phyloP scores from a whole-genome alignment of 2,113 vertebrate genomes.

The Leptosomus discolor region DNA sequence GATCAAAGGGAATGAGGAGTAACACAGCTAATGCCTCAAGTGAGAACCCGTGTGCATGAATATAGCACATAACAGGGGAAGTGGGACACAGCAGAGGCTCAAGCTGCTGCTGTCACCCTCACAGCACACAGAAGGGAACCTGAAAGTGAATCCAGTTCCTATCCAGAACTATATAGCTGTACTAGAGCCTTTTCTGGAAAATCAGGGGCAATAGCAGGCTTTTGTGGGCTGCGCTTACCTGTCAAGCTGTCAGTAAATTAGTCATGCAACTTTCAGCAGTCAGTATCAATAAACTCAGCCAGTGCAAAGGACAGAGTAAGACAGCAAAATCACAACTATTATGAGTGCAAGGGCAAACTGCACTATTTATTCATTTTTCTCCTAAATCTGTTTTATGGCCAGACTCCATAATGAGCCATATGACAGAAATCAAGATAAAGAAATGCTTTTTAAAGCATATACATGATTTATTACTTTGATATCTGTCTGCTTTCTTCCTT shows the following conservation, averaged over 20 bases:
- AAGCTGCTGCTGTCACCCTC: not conserved
- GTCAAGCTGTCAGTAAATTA: not conserved
- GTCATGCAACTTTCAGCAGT: not conserved
- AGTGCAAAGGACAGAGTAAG: not conserved
- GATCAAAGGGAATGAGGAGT: not conserved
- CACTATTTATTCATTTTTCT: not conserved
- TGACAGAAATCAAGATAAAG: constrained; percentile 34
- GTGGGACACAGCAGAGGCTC: not conserved
- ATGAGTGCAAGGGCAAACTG: not conserved
- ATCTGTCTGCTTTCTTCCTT: not conserved
- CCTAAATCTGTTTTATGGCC: not conserved
- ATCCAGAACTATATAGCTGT: not conserved
- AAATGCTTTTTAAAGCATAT: constrained; percentile 14
- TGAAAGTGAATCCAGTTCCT: not conserved
- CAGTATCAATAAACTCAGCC: not conserved
- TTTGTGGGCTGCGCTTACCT: not conserved
- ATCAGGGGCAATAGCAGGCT: not conserved
- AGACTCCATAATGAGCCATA: not conserved
- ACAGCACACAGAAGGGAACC: not conserved
- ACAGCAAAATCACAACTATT: not conserved
- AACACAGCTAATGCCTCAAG: not conserved
- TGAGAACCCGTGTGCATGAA: not conserved
- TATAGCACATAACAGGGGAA: fast-evolving
- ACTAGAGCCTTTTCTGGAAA: not conserved
- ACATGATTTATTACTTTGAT: not conserved